Conservation (phyloP, 1,140 invertebrate genomes). For the Bombus difficillimus region DNA sequence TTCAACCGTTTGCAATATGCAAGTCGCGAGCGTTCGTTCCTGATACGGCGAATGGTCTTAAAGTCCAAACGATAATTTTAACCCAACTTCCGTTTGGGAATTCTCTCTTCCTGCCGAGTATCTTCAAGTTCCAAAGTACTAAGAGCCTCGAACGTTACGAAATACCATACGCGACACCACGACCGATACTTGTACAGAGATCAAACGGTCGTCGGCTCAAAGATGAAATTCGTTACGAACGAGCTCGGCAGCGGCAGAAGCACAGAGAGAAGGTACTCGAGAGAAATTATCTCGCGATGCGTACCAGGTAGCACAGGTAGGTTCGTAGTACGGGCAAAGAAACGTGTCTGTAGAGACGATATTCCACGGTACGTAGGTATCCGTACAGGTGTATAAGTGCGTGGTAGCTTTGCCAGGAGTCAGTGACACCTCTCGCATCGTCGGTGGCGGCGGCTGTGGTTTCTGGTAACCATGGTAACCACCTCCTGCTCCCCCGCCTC, state of each 20-base stretch:
- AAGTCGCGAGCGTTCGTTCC: background rate
- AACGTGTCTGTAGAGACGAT: background rate
- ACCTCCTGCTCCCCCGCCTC: conserved; percentile 64
- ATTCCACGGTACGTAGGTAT: conserved; percentile 11
- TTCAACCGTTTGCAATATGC: background rate
- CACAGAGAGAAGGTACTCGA: conserved; percentile 45
- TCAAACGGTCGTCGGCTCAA: conserved; percentile 43
- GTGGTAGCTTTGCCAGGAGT: conserved; percentile 77
- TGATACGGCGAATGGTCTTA: background rate
- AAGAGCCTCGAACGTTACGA: background rate
- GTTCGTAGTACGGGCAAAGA: background rate
- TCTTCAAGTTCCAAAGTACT: background rate
- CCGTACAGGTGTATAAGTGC: conserved; percentile 40
- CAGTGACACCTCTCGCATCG: conserved; percentile 82
- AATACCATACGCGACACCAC: conserved; percentile 27
- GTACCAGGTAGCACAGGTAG: conserved; percentile 19
- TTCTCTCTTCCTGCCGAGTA: background rate
- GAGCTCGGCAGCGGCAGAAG: conserved; percentile 9
- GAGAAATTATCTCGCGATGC: conserved; percentile 59
- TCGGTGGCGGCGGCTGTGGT: conserved; percentile 78
- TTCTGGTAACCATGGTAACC: conserved; percentile 81
- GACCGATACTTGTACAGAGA: conserved; percentile 36
- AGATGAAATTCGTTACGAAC: conserved; percentile 61
- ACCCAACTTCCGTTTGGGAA: background rate
- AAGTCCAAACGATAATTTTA: background rate